These are phyloP conservation scores for Emydura subglobosa DNA, from an alignment of 2,113 vertebrate species.

Conservation along the genomic window DNA sequence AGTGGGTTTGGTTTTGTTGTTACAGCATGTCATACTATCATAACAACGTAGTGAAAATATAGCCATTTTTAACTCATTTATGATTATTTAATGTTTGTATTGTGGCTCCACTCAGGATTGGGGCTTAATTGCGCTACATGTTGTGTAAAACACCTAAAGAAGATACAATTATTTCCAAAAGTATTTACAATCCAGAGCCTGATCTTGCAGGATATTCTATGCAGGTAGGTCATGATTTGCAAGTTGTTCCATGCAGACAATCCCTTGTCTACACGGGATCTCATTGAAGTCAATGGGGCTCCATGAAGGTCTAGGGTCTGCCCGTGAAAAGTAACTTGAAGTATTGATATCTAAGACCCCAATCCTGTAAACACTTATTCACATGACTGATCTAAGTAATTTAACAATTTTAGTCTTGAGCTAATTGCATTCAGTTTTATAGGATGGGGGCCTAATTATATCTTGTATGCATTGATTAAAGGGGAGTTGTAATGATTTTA, in stretches of 20 bases:
- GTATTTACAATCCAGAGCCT: background rate
- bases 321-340: too few relatives aligned
- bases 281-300: too few relatives aligned
- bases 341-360: too few relatives aligned
- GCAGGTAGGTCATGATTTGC: too few relatives aligned
- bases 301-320: too few relatives aligned
- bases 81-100: background rate
- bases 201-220: too few relatives aligned
- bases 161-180: background rate
- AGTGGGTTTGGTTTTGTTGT: background rate
- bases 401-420: too few relatives aligned
- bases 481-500: background rate
- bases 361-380: too few relatives aligned
- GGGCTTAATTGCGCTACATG: background rate
- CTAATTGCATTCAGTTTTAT: background rate
- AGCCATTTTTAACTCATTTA: background rate
- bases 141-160: background rate
- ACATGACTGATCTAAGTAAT: too few relatives aligned
- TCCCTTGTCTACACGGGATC: too few relatives aligned
- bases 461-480: background rate
- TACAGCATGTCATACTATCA: background rate
- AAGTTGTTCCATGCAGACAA: too few relatives aligned
- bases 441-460: background rate
- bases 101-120: background rate
- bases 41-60: fast-evolving